These are phyloP conservation scores for Perizoma flavofasciatum DNA, from an alignment of 2,888 invertebrate species.

Conservation along the genomic window DNA sequence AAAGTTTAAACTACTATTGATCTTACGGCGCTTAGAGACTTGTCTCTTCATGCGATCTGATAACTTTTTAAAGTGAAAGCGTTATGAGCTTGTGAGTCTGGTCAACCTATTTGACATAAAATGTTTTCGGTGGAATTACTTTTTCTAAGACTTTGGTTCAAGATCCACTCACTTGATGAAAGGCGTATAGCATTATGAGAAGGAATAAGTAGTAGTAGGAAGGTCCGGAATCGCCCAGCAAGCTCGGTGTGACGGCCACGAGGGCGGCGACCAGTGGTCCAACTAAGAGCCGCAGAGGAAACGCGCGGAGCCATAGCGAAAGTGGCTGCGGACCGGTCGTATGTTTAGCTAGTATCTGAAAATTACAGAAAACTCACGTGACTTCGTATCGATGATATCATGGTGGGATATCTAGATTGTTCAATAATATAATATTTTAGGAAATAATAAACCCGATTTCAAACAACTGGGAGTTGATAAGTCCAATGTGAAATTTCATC, in stretches of 20 bases:
- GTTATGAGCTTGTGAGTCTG: too few relatives aligned
- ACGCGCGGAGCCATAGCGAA: constrained; percentile 93
- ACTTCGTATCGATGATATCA: neutral
- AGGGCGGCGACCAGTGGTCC: constrained; percentile 92
- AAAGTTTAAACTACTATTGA: too few relatives aligned
- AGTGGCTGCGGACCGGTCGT: constrained; percentile 95
- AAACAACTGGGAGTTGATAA: too few relatives aligned
- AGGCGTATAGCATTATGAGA: constrained; percentile 90
- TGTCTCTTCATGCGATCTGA: too few relatives aligned
- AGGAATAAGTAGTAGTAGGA: constrained; percentile 90
- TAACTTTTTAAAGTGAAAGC: too few relatives aligned
- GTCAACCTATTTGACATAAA: too few relatives aligned
- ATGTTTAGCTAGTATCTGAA: constrained; percentile 83
- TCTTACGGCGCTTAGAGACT: too few relatives aligned
- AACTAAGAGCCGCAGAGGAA: constrained; percentile 93
- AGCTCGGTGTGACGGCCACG: constrained; percentile 92
- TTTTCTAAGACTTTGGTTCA: constrained; percentile 1
- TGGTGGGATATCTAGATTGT: too few relatives aligned
- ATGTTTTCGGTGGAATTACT: too few relatives aligned
- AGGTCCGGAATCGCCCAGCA: constrained; percentile 81
- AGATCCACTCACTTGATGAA: constrained; percentile 89
- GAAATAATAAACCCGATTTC: too few relatives aligned
- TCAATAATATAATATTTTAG: too few relatives aligned
- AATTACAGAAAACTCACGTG: constrained; percentile 4
- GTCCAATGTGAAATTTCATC: too few relatives aligned